Evolutionary conservation across 2,888 invertebrate genomes (phyloP).

Genomic region (Lepidonotus clava): DNA sequence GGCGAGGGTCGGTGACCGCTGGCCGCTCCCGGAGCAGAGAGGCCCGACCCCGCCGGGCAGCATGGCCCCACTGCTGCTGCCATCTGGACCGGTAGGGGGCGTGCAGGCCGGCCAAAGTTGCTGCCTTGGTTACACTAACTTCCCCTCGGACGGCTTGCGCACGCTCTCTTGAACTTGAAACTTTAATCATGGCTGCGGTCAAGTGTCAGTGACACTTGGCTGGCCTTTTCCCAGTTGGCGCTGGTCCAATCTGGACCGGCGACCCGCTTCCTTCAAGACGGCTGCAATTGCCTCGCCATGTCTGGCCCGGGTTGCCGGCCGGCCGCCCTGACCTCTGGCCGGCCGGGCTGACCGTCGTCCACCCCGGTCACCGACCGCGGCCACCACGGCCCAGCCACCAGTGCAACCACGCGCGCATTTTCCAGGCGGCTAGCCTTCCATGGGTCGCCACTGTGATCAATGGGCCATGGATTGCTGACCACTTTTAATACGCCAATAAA

Average conservation of each 20-base stretch:
- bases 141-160: neutral
- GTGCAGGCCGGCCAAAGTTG: neutral
- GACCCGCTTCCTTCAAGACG: slow-evolving; percentile 15
- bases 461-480: slow-evolving; percentile 30
- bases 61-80: too few relatives aligned
- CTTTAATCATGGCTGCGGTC: slow-evolving; percentile 50
- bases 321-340: slow-evolving; percentile 27
- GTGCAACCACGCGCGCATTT: neutral
- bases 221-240: slow-evolving; percentile 1
- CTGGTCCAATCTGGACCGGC: slow-evolving; percentile 16
- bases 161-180: slow-evolving; percentile 45
- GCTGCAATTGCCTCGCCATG: slow-evolving; percentile 38
- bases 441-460: slow-evolving; percentile 16
- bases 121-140: slow-evolving; percentile 47
- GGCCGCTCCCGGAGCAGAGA: too few relatives aligned
- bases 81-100: neutral
- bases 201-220: slow-evolving; percentile 44
- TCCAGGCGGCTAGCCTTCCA: neutral
- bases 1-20: neutral
- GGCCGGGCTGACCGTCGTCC: neutral
- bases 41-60: too few relatives aligned
- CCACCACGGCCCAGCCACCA: neutral
- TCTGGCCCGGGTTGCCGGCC: slow-evolving; percentile 4
- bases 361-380: slow-evolving; percentile 4
- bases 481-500: slow-evolving; percentile 54